Evolutionary conservation across 2,113 vertebrate species (phyloP).

Genomic region (Piprites chloris): DNA sequence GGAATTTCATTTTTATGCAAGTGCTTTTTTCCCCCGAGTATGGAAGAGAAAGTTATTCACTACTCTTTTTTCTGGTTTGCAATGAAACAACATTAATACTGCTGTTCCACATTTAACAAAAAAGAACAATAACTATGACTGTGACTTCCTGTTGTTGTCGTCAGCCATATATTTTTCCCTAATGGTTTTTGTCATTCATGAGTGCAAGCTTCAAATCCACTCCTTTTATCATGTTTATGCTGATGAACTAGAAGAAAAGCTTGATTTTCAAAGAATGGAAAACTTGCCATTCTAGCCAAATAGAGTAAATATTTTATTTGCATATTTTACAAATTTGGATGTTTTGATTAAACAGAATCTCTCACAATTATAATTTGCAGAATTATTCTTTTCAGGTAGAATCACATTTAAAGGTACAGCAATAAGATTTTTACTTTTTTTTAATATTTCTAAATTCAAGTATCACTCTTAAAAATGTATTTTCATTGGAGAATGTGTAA

Average conservation of each 20-base stretch:
- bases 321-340: not conserved
- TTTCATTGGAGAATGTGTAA: constrained; percentile 1
- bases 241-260: not conserved
- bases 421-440: not conserved
- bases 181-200: not conserved
- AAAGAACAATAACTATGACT: not conserved
- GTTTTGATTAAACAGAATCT: not conserved
- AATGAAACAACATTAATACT: not conserved
- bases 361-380: not conserved
- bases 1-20: not conserved
- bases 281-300: not conserved
- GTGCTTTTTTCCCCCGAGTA: not conserved
- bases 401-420: not conserved
- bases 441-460: not conserved
- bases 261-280: not conserved
- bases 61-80: not conserved
- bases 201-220: not conserved
- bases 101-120: not conserved
- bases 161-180: not conserved
- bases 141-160: not conserved
- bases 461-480: not conserved
- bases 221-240: not conserved
- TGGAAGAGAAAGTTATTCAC: not conserved
- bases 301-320: not conserved
- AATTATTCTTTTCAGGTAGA: not conserved